These are phyloP conservation scores for Lynx canadensis DNA, from an alignment of 2,113 vertebrate species.

Conservation along the genomic window DNA sequence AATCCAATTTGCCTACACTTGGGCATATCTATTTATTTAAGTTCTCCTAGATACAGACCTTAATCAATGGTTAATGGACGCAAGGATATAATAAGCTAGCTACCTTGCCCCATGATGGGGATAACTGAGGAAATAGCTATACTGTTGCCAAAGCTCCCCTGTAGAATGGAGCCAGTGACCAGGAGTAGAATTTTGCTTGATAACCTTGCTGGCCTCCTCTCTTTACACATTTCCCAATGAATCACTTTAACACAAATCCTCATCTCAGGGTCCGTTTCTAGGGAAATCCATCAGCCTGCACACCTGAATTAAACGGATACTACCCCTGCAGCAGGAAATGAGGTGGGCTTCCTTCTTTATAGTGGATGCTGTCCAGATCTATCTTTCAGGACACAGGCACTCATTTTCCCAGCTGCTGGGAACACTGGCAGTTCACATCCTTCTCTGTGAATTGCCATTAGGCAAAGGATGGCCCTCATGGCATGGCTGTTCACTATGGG, in stretches of 20 bases:
- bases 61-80: neutral
- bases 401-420: neutral
- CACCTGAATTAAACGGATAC: neutral
- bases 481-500: neutral
- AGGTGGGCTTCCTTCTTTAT: neutral
- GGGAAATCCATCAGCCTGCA: neutral
- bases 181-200: neutral
- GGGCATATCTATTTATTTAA: neutral
- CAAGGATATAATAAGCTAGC: neutral
- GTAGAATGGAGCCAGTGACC: neutral
- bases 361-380: neutral
- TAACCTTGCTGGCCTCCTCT: neutral
- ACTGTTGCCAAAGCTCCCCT: neutral
- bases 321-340: neutral
- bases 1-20: neutral
- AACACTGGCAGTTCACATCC: neutral
- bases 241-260: neutral
- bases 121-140: neutral
- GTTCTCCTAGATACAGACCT: neutral
- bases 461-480: neutral
- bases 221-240: neutral
- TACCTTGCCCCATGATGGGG: neutral
- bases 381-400: neutral
- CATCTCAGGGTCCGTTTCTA: neutral
- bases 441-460: neutral